phyloP scores from a whole-genome alignment of 1,140 invertebrate genomes.

The Hetaerina americana region DNA sequence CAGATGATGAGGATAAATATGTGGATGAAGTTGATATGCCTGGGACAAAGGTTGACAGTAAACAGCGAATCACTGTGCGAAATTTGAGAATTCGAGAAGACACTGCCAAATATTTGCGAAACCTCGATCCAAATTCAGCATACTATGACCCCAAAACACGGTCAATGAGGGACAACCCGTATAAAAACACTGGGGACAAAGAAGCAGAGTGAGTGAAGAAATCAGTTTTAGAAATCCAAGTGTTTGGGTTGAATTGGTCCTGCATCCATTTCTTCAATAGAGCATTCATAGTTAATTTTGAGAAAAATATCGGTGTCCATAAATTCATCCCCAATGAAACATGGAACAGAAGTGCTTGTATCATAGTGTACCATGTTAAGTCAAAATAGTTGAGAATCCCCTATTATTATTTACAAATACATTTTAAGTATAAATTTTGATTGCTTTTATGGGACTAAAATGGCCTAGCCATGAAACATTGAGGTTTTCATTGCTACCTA shows the following conservation, averaged over 20 bases:
- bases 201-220: slow-evolving; percentile 48
- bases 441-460: too few relatives aligned
- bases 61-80: slow-evolving; percentile 94
- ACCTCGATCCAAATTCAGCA: slow-evolving; percentile 92
- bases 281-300: too few relatives aligned
- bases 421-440: too few relatives aligned
- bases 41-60: slow-evolving; percentile 95
- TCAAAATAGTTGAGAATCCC: too few relatives aligned
- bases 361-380: too few relatives aligned
- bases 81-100: slow-evolving; percentile 98
- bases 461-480: too few relatives aligned
- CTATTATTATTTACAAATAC: too few relatives aligned
- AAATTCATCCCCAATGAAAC: too few relatives aligned
- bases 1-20: slow-evolving; percentile 91
- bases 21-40: slow-evolving; percentile 97
- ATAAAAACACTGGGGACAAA: slow-evolving; percentile 40
- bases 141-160: slow-evolving; percentile 99
- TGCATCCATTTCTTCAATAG: too few relatives aligned
- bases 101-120: slow-evolving; percentile 95
- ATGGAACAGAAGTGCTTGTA: too few relatives aligned
- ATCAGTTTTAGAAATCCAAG: background rate
- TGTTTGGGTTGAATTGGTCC: background rate
- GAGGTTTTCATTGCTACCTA: too few relatives aligned
- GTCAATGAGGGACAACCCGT: slow-evolving; percentile 97
- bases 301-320: too few relatives aligned